Base-by-base conservation (phyloP, 2,113 vertebrate genomes). In the Caloenas nicobarica region DNA sequence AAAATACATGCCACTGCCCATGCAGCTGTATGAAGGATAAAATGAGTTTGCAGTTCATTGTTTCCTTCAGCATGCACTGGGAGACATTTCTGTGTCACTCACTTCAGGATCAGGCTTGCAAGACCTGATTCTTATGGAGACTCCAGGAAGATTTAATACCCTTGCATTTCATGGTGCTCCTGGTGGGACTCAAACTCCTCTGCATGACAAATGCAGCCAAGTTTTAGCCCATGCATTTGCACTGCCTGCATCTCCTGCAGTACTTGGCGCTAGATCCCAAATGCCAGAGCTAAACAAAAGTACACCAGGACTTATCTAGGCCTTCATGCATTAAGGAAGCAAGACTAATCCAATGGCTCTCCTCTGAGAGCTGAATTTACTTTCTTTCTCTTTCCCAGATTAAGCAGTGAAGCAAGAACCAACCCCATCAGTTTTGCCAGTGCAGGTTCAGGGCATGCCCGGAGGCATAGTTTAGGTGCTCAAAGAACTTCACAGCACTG, bases 61-160 rank as follows among this genome's bases (percentile, higher is more conserved):
- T 93, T 93, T 95, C 88, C 85, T 84, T 90, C 93, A 84, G 87
- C 83, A 60, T 42, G 5, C 5, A 2, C 26, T 33, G 62, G 73
- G 50, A 96, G 73, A 95, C 50, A 58, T 57, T 88, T 95, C 77
- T 72, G 61, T 50, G 9, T 87, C 60, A 34, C 92, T 88, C 24
- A 81, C 81, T 81, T 96, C 96, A 96, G 54, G 23, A 94, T 92
- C 61, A 44, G 82, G 68, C 74, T 94, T 93, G 70, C 86, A 95
- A 96, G 81, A 89, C 62, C 61, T 29, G 33, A 57, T 93, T 86
- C 38, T 71, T 51, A 81, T 0, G 1, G 48, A 87, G 44, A 46
- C 44, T 19, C 44, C 18, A 46, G 44, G 44, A 81, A 57, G 48
- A 44, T 86, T 73, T 73, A 89, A 78, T 42, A 70, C 2, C 11